Base-by-base conservation (phyloP, 2,888 invertebrate genomes). In the Pemphredon lugubris region DNA sequence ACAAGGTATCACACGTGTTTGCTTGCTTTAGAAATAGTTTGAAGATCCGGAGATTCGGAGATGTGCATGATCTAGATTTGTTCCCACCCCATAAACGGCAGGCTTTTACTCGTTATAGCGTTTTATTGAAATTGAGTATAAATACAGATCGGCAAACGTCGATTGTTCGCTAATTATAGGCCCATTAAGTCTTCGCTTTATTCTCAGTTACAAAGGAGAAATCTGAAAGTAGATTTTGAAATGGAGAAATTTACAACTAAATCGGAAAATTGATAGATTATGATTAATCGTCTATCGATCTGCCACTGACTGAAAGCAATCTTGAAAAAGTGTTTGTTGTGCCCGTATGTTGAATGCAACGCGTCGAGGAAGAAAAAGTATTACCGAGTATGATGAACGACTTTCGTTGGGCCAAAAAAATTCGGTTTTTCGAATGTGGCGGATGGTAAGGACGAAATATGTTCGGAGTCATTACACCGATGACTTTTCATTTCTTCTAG, bases 261-360 rank as follows among this genome's bases (percentile, higher is more conserved):
- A 63, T 50, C 50, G 20, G 21, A 34, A 63, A 63, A 68, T 63
- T 63, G 68, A 68, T 68, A 55, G 68, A 68, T 67, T 61, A 67
- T 61, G 67, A 67, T 67, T 67, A 63, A 67, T 67, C 54, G 50
- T 32, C 14, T 14, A 61, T 61, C 50, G 61, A 55, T 61, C 42
- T 39, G 9, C 45, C 18, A 14, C 66, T 61, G 57, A 67, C 54
- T 63, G 51, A 20, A n/a, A 54, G 42, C 34, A 54, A 44, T 48
- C 54, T 61, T 61, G 45, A 44, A 45, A 63, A 48, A 45, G 63
- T 40, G 63, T 57, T 63, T 42, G 58, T 44, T 30, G 48, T 59
- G 20, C 42, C 50, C 47, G 42, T 50, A 45, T 45, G 50, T 21
- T 48, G 37, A 37, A 55, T 37, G 63, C 68, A 45, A 50, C 21